Conservation (phyloP, 2,888 invertebrate genomes). For the Caenorhabditis afra region DNA sequence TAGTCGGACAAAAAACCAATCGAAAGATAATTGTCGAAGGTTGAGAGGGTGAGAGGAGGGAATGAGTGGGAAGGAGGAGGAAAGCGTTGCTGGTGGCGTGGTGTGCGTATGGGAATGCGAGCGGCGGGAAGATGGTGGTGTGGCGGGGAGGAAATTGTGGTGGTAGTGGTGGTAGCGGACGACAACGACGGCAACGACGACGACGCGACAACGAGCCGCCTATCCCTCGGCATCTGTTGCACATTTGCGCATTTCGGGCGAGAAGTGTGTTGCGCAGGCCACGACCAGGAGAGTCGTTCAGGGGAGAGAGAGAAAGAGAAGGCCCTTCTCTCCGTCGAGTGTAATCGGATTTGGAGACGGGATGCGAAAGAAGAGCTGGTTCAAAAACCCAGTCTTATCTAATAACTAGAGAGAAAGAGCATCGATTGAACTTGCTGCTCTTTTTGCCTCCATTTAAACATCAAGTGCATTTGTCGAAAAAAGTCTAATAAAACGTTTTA, state of each 20-base stretch:
- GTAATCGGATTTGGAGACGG: constrained; percentile 35
- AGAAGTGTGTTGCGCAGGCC: constrained; percentile 15
- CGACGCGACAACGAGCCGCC: constrained; percentile 53
- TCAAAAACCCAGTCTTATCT: not conserved
- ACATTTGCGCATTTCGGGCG: constrained; percentile 35
- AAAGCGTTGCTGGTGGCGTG: too few relatives aligned
- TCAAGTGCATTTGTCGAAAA: not conserved
- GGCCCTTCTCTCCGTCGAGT: constrained; percentile 7
- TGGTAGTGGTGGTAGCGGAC: constrained; percentile 10
- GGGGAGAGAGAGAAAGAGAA: not conserved
- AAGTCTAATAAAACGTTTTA: not conserved
- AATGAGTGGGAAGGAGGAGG: not conserved
- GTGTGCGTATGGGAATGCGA: not conserved
- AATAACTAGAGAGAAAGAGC: too few relatives aligned
- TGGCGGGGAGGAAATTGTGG: not conserved
- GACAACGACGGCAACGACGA: not conserved
- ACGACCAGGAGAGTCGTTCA: not conserved
- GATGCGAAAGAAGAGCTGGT: not conserved
- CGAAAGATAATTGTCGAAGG: constrained; percentile 37
- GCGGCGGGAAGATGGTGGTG: not conserved
- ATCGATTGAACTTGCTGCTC: not conserved
- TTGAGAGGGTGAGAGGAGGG: not conserved
- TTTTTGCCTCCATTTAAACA: not conserved
- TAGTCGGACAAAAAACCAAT: constrained; percentile 25
- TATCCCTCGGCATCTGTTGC: constrained; percentile 48